Base-by-base conservation (phyloP, 2,113 vertebrate species). In the Muscicapa adusta region DNA sequence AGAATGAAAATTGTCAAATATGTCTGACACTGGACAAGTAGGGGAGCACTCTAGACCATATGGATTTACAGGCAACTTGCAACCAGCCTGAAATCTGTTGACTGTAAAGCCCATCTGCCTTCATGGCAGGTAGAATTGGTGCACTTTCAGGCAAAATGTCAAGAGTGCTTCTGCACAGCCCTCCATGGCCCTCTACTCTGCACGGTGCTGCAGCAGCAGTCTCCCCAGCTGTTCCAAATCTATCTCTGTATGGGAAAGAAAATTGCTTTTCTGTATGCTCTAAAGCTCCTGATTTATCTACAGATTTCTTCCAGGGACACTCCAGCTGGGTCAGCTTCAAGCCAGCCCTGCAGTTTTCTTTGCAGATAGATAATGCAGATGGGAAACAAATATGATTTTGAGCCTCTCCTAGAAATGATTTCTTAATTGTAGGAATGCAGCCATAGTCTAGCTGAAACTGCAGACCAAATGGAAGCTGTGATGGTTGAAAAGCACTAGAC, bases 301-400 rank as follows among this genome's bases (percentile, higher is more conserved):
- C 16, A 2, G 26, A 73, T 85, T 93, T 93, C 67, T 94, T 73
- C 33, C 45, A 58, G 34, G 34, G 54, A 70, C 28, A 72, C n/a
- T 82, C 62, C 90, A 89, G 58, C 42, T 89, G 91, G 83, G 76
- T 80, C 76, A 91, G 23, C 68, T 86, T 77, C 62, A 94, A 95
- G 47, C 33, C 70, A 93, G 48, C 31, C 71, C 54, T 79, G 66
- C 66, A 78, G 48, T 48, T 33, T 76, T n/a, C 66, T 85, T 77
- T 78, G 40, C n/a, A 87, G 34, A 56, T 9, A 56, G 51, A 71
- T 74, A 43, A 77, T 45, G 70, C 43, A 75, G 40, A 78, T 36
- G 31, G 40, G 23, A 73, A 93, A 47, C 29, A 80, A 70, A 58
- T 54, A 33, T 0, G 4, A 61, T 54, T 76, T 90, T 34, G 15